Conservation (phyloP, 2,797 vertebrate genomes). For the Smutsia gigantea region DNA sequence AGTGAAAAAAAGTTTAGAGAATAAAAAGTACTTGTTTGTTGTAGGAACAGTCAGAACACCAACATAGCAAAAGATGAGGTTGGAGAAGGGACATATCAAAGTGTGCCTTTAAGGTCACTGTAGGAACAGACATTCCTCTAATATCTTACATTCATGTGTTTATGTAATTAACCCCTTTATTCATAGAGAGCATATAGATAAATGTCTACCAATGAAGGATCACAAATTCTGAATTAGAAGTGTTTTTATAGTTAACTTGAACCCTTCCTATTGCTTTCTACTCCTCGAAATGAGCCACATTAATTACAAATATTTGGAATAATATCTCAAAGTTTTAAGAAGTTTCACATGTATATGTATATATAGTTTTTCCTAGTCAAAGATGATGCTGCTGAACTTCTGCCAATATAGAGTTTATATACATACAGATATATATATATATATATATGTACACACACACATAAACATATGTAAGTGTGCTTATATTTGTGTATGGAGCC, state of each 20-base stretch:
- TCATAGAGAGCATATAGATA: background rate
- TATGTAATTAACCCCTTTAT: conserved; percentile 10
- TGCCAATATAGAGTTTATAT: too few species aligned
- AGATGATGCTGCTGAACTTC: too few species aligned
- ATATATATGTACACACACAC: background rate
- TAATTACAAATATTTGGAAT: conserved; percentile 29
- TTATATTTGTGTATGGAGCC: background rate
- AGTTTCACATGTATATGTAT: background rate
- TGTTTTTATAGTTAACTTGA: background rate
- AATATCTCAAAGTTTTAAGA: conserved; percentile 31
- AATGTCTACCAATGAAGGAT: conserved; percentile 4
- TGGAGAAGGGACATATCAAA: background rate
- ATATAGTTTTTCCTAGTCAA: too few species aligned
- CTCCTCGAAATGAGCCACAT: conserved; percentile 33
- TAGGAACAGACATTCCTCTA: background rate
- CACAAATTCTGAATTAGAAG: conserved; percentile 30
- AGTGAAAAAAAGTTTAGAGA: background rate
- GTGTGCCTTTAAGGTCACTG: background rate
- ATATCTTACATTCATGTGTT: conserved; percentile 25
- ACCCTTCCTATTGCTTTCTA: background rate
- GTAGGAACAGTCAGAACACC: background rate
- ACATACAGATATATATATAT: background rate
- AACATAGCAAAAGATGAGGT: background rate
- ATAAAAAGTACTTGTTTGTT: conserved; percentile 32
- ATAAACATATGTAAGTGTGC: background rate